Evolutionary conservation across 1,140 invertebrate species (phyloP).

Genomic region (Drosophila serrata): DNA sequence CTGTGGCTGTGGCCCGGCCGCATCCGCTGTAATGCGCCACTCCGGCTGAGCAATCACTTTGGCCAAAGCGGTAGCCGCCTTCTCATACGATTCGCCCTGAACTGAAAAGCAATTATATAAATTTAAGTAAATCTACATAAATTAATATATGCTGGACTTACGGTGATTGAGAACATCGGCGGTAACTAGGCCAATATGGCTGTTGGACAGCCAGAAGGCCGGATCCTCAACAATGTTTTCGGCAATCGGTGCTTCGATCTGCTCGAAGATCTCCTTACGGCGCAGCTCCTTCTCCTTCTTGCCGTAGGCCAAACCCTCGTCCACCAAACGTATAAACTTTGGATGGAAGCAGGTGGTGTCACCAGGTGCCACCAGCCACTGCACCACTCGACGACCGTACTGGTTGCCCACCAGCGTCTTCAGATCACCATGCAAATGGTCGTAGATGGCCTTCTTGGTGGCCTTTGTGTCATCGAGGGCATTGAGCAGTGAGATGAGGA

Average conservation of each 20-base stretch:
- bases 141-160: slow-evolving; percentile 30
- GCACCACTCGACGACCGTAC: slow-evolving; percentile 90
- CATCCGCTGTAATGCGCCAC: slow-evolving; percentile 76
- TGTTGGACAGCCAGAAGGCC: slow-evolving; percentile 89
- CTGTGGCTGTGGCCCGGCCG: slow-evolving; percentile 45
- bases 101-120: slow-evolving; percentile 38
- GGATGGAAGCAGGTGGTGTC: slow-evolving; percentile 92
- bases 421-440: slow-evolving; percentile 91
- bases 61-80: slow-evolving; percentile 86
- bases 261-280: slow-evolving; percentile 90
- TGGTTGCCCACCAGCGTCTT: slow-evolving; percentile 90
- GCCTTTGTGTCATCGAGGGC: slow-evolving; percentile 97
- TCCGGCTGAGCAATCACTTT: slow-evolving; percentile 85
- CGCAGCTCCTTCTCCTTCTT: slow-evolving; percentile 92
- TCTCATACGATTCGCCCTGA: slow-evolving; percentile 64
- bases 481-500: slow-evolving; percentile 94
- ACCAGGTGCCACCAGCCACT: slow-evolving; percentile 94
- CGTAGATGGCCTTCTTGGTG: slow-evolving; percentile 92
- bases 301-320: slow-evolving; percentile 90
- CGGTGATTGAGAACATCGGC: slow-evolving; percentile 90
- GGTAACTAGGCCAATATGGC: slow-evolving; percentile 90
- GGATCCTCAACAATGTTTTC: slow-evolving; percentile 88
- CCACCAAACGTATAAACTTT: slow-evolving; percentile 89
- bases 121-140: neutral
- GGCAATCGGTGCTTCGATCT: slow-evolving; percentile 88